A percentile compares a stretch with the other conserved stretches of the same genome.
Conservation (phyloP, 2,888 invertebrate genomes). For the Schizaphis graminum region DNA sequence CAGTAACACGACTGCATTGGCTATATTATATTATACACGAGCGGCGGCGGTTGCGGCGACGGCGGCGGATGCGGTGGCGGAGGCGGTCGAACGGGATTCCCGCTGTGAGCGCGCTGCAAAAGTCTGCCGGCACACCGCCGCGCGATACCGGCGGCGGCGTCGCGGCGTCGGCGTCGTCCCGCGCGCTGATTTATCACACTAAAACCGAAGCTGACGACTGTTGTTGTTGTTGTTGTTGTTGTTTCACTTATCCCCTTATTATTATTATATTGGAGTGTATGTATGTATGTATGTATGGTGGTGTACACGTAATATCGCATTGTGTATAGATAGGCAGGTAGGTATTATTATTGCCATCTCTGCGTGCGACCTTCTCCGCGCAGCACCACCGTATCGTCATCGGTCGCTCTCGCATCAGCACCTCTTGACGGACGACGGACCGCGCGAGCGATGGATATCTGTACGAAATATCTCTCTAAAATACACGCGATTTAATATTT, state of each 20-base stretch:
- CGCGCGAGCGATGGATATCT: neutral
- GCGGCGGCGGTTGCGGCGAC: neutral
- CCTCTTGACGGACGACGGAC: constrained; percentile 33
- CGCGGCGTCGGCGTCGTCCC: constrained; percentile 15
- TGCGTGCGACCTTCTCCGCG: neutral
- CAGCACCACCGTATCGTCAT: neutral
- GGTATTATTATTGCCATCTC: neutral
- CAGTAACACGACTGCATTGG: constrained; percentile 25
- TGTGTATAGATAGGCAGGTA: no score
- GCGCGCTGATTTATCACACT: constrained; percentile 46
- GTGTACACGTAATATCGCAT: neutral
- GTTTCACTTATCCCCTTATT: constrained; percentile 38
- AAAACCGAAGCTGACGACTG: constrained; percentile 24
- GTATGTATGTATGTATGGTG: no score
- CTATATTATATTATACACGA: no score
- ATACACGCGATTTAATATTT: neutral
- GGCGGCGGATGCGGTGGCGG: neutral
- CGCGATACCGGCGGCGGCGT: constrained; percentile 37
- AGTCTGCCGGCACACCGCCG: constrained; percentile 41
- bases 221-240: constrained; percentile 1
- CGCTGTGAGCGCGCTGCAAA: constrained; percentile 58
- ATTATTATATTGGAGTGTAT: neutral
- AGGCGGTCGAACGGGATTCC: constrained; percentile 50
- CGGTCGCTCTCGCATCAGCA: constrained; percentile 17
- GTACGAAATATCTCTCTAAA: constrained; percentile 23